These are phyloP conservation scores for Ctenomys sociabilis DNA, from an alignment of 2,113 vertebrate species.

Conservation along the genomic window DNA sequence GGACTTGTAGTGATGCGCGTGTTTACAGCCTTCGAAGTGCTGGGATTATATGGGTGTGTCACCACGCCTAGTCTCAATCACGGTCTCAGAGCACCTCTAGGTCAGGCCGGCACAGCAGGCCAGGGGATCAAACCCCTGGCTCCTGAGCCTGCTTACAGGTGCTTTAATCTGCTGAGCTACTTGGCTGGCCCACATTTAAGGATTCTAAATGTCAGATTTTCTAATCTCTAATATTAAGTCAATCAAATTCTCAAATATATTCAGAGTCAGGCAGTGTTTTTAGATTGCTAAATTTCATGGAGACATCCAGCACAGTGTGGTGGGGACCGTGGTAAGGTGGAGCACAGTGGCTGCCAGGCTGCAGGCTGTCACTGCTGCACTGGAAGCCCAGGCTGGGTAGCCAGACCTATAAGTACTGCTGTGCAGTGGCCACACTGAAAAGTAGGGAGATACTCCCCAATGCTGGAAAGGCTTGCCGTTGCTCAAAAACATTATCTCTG, in stretches of 20 bases:
- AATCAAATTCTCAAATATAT: background rate
- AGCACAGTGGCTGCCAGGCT: background rate
- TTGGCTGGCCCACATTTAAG: background rate
- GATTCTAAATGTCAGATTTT: background rate
- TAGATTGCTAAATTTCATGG: background rate
- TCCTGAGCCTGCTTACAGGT: no score
- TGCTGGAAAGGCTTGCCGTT: background rate
- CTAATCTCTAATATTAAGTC: background rate
- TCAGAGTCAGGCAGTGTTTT: background rate
- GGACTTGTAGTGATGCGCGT: no score
- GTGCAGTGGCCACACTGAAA: background rate
- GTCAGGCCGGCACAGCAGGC: no score
- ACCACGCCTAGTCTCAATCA: no score
- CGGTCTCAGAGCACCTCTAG: no score
- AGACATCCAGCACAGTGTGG: background rate
- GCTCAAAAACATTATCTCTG: background rate
- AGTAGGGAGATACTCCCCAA: constrained; percentile 6
- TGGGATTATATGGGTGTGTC: no score
- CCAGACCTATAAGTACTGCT: background rate
- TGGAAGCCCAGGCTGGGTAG: background rate
- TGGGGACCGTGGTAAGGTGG: background rate
- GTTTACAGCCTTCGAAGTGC: no score
- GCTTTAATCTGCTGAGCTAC: no score
- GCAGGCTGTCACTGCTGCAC: no score
- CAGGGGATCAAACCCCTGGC: no score